phyloP scores from a whole-genome alignment of 1,140 invertebrate species.

The Periplaneta americana region DNA sequence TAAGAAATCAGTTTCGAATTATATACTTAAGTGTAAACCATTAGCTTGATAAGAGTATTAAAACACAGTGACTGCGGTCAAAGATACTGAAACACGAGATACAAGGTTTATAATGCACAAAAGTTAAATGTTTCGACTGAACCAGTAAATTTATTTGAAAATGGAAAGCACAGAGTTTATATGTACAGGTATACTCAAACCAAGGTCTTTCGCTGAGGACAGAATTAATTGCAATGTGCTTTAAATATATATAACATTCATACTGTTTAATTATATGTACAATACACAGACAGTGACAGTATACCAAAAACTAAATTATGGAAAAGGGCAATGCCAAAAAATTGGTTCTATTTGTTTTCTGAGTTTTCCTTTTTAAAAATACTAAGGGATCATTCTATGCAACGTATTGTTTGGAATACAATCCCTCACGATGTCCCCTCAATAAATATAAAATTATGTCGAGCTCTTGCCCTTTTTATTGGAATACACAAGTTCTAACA shows the following conservation, averaged over 20 bases:
- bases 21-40: no score
- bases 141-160: no score
- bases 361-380: neutral
- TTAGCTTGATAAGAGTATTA: no score
- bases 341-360: neutral
- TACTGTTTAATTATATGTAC: neutral
- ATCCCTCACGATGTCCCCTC: neutral
- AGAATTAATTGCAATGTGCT: neutral
- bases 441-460: neutral
- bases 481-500: neutral
- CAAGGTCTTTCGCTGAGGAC: neutral
- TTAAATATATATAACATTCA: neutral
- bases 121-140: no score
- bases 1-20: no score
- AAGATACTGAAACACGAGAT: no score
- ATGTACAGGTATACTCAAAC: no score
- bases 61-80: no score
- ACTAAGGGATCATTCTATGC: neutral
- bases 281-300: neutral
- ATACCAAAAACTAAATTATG: neutral
- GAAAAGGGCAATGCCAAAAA: neutral
- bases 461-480: neutral
- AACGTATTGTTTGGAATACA: neutral
- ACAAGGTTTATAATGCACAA: no score
- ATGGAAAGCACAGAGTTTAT: no score